A percentile compares a stretch with the other conserved stretches of the same genome.
These are phyloP conservation scores for Drosophila multiciliata DNA, from an alignment of 2,888 invertebrate species.

Conservation along the genomic window DNA sequence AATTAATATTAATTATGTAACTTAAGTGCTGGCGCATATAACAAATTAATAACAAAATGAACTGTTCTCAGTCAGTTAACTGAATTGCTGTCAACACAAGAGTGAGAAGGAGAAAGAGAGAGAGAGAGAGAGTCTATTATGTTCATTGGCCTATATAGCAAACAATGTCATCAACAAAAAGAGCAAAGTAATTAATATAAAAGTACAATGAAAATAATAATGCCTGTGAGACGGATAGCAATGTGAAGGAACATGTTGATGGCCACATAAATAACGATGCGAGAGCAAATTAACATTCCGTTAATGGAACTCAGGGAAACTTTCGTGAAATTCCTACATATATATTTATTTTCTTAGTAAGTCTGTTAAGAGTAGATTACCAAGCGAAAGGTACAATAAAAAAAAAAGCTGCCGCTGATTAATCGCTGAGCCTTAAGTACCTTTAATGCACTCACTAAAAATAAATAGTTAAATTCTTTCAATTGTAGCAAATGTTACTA, in stretches of 20 bases:
- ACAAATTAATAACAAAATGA: slow-evolving; percentile 52
- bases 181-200: slow-evolving; percentile 39
- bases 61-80: slow-evolving; percentile 24
- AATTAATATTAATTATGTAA: slow-evolving; percentile 59
- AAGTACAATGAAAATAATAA: slow-evolving; percentile 28
- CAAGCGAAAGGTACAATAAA: background rate
- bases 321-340: slow-evolving; percentile 7
- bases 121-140: background rate
- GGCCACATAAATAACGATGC: slow-evolving; percentile 18
- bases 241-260: slow-evolving; percentile 25
- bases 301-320: slow-evolving; percentile 2
- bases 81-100: slow-evolving; percentile 28
- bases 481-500: background rate
- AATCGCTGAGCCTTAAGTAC: background rate
- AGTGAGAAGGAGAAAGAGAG: background rate
- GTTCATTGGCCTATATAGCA: slow-evolving; percentile 60
- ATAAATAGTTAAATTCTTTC: background rate
- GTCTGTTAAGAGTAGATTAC: background rate
- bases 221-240: slow-evolving; percentile 1
- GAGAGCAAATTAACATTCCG: slow-evolving; percentile 31
- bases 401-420: background rate
- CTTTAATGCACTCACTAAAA: background rate
- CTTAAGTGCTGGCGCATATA: slow-evolving; percentile 44
- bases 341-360: background rate
- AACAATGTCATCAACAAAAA: slow-evolving; percentile 27